Evolutionary conservation across 2,888 invertebrate species (phyloP).

Genomic region (Creontiades dilutus): DNA sequence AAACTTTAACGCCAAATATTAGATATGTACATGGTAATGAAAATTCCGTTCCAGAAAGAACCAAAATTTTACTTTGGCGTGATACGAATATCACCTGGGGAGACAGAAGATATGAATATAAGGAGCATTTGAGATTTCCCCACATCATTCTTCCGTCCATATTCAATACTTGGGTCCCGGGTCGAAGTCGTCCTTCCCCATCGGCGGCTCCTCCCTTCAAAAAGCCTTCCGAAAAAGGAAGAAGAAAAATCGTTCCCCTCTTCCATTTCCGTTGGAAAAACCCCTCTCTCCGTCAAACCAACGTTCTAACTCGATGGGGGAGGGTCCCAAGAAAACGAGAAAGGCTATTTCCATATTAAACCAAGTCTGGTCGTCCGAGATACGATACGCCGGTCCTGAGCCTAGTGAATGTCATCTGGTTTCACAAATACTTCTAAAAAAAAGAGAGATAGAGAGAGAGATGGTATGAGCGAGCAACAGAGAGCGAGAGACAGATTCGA

Average conservation of each 20-base stretch:
- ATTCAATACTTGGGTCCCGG: slow-evolving; percentile 13
- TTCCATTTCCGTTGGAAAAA: slow-evolving; percentile 35
- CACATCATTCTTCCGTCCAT: neutral
- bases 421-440: slow-evolving; percentile 45
- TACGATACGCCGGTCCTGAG: slow-evolving; percentile 49
- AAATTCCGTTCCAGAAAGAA: neutral
- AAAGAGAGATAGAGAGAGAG: neutral
- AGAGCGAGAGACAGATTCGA: neutral
- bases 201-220: neutral
- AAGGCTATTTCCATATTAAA: slow-evolving; percentile 65
- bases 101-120: neutral
- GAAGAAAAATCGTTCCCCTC: slow-evolving; percentile 9
- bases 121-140: neutral
- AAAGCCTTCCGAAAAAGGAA: neutral
- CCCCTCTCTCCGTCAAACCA: neutral
- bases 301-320: neutral
- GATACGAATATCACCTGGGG: neutral
- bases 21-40: too few relatives aligned
- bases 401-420: slow-evolving; percentile 44
- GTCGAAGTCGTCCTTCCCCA: neutral
- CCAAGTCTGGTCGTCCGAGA: slow-evolving; percentile 62
- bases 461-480: neutral
- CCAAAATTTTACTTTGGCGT: neutral
- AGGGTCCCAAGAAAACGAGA: neutral
- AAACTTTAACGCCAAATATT: too few relatives aligned